Evolutionary conservation across 2,797 vertebrate species (phyloP), one percentile per base, ranked within the genome.

Genomic region (Denticeps clupeoides): DNA sequence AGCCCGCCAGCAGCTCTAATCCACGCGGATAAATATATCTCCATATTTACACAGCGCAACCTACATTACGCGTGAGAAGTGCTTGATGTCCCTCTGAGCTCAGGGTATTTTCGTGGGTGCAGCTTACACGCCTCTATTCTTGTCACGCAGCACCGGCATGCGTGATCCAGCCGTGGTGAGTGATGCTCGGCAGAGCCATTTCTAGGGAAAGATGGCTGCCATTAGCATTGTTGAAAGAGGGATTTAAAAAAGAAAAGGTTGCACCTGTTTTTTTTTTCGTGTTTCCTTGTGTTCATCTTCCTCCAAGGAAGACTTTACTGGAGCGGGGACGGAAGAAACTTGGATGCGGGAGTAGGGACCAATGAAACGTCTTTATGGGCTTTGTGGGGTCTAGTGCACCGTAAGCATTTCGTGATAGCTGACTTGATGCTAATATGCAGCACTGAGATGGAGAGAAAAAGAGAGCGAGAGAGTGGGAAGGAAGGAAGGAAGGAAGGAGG

Each of bases 371-470:
- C 75, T 76, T 70, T 75, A 70, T 82, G 79, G 78, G 78, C 80
- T 80, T 69, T 79, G 74, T 71, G 63, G 71, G 77, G 78, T 74
- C 68, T 70, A 77, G 70, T 72, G 72, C 67, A 71, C 72, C 73
- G 76, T 78, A 73, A 74, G 71, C 75, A 73, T 77, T 73, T 70
- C 63, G 68, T 76, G 84, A 82, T 80, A 86, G 83, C 84, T 82
- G 82, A 87, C 84, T 82, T 82, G 80, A 87, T 82, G 81, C 80
- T 86, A 86, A 85, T 87, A 83, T 77, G 82, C 77, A 67, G 55
- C 58, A 47, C 48, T 56, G 61, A 53, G 64, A 13, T 4, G 21
- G 1, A 10, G 11, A 68, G 67, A 61, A 69, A 67, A 69, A 64
- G 72, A 70, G 71, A 18, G 53, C 38, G 45, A 37, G 45, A 59